Percentiles rank a stretch among this genome's conserved stretches.
phyloP scores from a whole-genome alignment of 2,113 vertebrate species.

The Mastomys natalensis region DNA sequence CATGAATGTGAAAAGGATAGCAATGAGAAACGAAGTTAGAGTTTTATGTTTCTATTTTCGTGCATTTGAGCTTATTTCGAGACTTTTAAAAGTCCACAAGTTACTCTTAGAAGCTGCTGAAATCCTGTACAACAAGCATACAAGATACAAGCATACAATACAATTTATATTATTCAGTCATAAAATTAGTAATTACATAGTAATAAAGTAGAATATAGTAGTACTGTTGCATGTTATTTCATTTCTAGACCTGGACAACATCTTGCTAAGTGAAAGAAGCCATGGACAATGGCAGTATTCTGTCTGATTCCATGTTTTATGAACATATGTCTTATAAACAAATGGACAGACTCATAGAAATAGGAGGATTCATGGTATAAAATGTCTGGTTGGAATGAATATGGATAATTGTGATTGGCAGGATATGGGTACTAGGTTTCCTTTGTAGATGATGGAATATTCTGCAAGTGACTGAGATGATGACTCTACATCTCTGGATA shows the following conservation, averaged over 20 bases:
- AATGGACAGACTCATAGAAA: not conserved
- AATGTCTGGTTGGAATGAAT: not conserved
- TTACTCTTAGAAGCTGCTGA: not conserved
- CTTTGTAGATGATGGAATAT: not conserved
- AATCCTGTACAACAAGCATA: not conserved
- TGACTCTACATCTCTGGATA: not conserved
- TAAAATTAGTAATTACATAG: not conserved
- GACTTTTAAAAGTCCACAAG: not conserved
- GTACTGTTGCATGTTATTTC: not conserved
- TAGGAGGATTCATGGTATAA: not conserved
- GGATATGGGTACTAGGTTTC: not conserved
- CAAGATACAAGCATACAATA: not conserved
- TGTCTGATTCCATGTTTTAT: not conserved
- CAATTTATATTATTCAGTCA: not conserved
- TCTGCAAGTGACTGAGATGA: not conserved
- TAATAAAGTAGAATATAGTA: not conserved
- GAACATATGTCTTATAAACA: not conserved
- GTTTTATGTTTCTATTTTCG: not conserved
- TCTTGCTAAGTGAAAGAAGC: not conserved
- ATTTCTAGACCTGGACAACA: not conserved
- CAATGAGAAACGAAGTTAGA: not conserved
- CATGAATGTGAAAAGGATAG: slow-evolving; percentile 42
- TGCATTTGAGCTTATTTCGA: slow-evolving; percentile 13
- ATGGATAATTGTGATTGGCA: not conserved
- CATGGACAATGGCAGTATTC: not conserved